Conservation (phyloP, 2,888 invertebrate genomes). For the Coleophora flavipennella region DNA sequence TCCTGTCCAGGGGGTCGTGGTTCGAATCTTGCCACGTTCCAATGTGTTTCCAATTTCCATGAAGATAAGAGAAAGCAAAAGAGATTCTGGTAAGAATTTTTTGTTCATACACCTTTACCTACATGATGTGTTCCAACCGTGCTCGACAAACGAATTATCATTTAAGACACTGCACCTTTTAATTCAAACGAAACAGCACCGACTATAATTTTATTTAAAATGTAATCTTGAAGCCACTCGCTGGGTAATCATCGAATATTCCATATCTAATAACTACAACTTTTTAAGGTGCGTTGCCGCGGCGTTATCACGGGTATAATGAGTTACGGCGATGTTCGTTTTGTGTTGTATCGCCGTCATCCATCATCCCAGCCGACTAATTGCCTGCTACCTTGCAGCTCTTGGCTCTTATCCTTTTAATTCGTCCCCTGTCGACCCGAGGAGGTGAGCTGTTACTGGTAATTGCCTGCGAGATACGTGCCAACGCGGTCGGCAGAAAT, state of each 20-base stretch:
- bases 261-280: slow-evolving; percentile 61
- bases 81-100: too few relatives aligned
- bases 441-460: slow-evolving; percentile 42
- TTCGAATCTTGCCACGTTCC: too few relatives aligned
- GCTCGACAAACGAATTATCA: neutral
- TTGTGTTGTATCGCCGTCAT: slow-evolving; percentile 56
- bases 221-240: slow-evolving; percentile 34
- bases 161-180: too few relatives aligned
- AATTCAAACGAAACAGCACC: too few relatives aligned
- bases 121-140: too few relatives aligned
- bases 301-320: slow-evolving; percentile 67
- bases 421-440: slow-evolving; percentile 55
- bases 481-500: too few relatives aligned
- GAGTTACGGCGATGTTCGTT: slow-evolving; percentile 33
- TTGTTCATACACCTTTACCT: too few relatives aligned
- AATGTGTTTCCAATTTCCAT: too few relatives aligned
- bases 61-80: too few relatives aligned
- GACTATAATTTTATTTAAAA: slow-evolving; percentile 31
- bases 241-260: slow-evolving; percentile 47
- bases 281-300: slow-evolving; percentile 42
- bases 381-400: slow-evolving; percentile 66
- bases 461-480: slow-evolving; percentile 48
- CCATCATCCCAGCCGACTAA: slow-evolving; percentile 66
- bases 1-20: too few relatives aligned
- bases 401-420: slow-evolving; percentile 65